These are phyloP conservation scores for Drosophila bocqueti DNA, from an alignment of 1,140 invertebrate genomes.

Conservation along the genomic window DNA sequence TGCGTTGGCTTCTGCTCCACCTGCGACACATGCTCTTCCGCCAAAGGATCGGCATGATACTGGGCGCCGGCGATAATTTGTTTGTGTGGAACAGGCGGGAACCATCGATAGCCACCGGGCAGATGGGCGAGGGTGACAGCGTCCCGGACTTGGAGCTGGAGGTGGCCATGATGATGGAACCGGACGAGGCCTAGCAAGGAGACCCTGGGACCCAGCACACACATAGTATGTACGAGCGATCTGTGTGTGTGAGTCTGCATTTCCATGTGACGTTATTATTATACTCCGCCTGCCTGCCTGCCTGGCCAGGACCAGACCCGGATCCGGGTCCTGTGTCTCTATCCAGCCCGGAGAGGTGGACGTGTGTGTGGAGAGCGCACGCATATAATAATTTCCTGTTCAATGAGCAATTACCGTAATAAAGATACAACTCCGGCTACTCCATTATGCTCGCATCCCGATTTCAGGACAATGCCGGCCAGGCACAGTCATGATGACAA, in stretches of 20 bases:
- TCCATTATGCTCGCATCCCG: constrained; percentile 51
- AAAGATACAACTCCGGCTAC: constrained; percentile 76
- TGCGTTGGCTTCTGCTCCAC: constrained; percentile 31
- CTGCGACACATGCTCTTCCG: constrained; percentile 41
- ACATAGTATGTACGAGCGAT: not conserved
- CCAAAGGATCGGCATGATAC: constrained; percentile 38
- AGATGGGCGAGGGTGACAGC: constrained; percentile 49
- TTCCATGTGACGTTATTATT: constrained; percentile 7
- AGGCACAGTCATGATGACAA: constrained; percentile 10
- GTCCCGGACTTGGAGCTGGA: not conserved
- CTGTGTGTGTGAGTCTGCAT: not conserved
- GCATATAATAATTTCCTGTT: constrained; percentile 83
- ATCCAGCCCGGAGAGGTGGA: not conserved
- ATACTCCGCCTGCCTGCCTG: no score
- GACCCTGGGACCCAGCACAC: not conserved
- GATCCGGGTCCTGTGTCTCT: not conserved
- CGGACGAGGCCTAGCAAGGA: no score
- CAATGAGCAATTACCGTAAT: constrained; percentile 82
- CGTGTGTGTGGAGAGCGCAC: constrained; percentile 21
- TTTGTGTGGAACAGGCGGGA: constrained; percentile 48
- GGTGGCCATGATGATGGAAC: not conserved
- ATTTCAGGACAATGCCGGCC: constrained; percentile 24
- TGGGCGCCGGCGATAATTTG: constrained; percentile 54
- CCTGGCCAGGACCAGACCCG: not conserved
- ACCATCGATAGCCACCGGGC: constrained; percentile 11